phyloP scores from a whole-genome alignment of 2,888 invertebrate genomes.

The Brenthis daphne region DNA sequence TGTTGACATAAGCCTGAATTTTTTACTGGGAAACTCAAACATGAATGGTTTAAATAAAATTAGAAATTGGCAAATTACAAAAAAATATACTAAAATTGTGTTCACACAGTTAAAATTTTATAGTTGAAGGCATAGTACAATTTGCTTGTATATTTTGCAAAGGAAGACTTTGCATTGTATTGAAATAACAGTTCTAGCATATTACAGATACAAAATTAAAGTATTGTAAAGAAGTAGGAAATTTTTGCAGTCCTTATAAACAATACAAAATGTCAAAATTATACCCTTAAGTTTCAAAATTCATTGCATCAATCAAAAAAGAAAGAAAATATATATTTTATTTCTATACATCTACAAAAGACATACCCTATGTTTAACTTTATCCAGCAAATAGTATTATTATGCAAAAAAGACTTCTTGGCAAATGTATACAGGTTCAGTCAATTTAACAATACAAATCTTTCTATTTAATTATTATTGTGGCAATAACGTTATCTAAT shows the following conservation, averaged over 20 bases:
- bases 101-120: background rate
- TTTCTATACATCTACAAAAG: constrained; percentile 27
- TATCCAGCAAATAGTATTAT: constrained; percentile 16
- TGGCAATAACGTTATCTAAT: background rate
- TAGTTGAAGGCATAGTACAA: constrained; percentile 7
- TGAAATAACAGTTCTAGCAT: constrained; percentile 14
- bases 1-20: constrained; percentile 5
- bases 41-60: background rate
- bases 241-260: constrained; percentile 68
- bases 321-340: constrained; percentile 17
- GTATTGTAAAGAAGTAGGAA: constrained; percentile 70
- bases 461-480: background rate
- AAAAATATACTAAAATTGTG: background rate
- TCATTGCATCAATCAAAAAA: constrained; percentile 34
- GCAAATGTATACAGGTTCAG: constrained; percentile 27
- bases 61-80: constrained; percentile 2
- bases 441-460: constrained; percentile 22
- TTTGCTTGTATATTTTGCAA: constrained; percentile 17
- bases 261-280: constrained; percentile 63
- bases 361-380: constrained; percentile 25
- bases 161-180: constrained; percentile 4
- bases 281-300: constrained; percentile 58
- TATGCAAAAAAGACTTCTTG: constrained; percentile 17
- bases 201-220: constrained; percentile 40
- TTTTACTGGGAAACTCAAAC: background rate